Evolutionary conservation across 2,113 vertebrate genomes (phyloP), one percentile per base, ranked within the genome.

Genomic region (Lepus americanus): DNA sequence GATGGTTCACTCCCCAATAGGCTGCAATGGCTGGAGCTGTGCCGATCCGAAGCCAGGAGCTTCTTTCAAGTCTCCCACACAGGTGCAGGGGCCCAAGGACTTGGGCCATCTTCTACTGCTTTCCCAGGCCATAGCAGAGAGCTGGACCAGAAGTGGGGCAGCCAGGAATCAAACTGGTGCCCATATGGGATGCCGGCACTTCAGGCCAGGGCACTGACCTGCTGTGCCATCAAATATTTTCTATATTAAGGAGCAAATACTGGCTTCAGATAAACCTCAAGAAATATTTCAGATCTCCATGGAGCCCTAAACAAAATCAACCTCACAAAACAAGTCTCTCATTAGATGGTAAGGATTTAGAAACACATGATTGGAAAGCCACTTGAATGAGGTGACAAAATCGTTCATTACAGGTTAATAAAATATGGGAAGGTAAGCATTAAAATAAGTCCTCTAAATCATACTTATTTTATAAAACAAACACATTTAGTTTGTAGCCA

Each of bases 231-330:
- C 44, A 44, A 44, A 44, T 44, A 44, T 44, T 44, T 31, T 59
- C 64, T 93, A 85, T 70, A 90, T 94, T 77, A 90, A 89, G 23
- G 70, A 78, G 3, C 10, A 87, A 33, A n/a, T 91, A 91, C 17
- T 94, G 90, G n/a, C 39, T 94, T 33, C 82, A 61, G 66, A 78
- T 39, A 93, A 94, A 93, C 14, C 29, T 12, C 91, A 92, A 31
- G 31, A 25, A 91, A 76, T 22, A 63, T 96, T 96, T 88, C 61
- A 81, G 44, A 79, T 76, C 11, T 80, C 69, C 25, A 73, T 36
- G 8, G 17, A 82, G 7, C 17, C 36, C 73, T 39, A 63, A 94
- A 95, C 89, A 29, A 55, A 7, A 70, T 59, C n/a, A 81, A 33
- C 11, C 12, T 25, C 51, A 64, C 78, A 76, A 73, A 55, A 23